Evolutionary conservation across 2,888 invertebrate species (phyloP).

Genomic region (Cancer borealis): DNA sequence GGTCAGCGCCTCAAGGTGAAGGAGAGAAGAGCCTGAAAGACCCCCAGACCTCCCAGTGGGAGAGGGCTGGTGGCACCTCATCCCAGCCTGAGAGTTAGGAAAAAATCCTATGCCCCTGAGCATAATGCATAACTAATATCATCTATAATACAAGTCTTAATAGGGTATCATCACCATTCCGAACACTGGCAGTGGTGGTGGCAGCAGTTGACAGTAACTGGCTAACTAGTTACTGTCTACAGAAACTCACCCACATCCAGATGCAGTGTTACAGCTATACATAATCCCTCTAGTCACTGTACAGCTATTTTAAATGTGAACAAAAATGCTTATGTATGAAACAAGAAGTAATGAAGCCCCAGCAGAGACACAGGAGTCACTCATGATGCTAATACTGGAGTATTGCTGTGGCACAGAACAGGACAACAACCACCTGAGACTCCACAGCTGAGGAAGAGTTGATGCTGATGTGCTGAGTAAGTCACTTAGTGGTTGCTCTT

Average conservation of each 20-base stretch:
- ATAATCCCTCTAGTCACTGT: conserved; percentile 16
- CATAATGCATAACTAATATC: conserved; percentile 38
- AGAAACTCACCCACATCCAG: conserved; percentile 53
- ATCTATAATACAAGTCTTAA: conserved; percentile 15
- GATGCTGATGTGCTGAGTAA: not conserved
- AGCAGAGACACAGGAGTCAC: conserved; percentile 22
- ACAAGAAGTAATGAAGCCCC: not conserved
- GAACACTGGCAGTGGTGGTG: conserved; percentile 62
- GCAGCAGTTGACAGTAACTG: conserved; percentile 59
- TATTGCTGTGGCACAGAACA: conserved; percentile 16
- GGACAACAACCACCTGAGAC: not conserved
- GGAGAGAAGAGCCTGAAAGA: not conserved
- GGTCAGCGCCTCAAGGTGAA: not conserved
- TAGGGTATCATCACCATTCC: conserved; percentile 55
- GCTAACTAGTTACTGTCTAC: conserved; percentile 18
- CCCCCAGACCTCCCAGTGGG: conserved; percentile 17
- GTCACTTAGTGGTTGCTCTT: conserved; percentile 16
- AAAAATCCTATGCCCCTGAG: conserved; percentile 43
- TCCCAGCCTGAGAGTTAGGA: conserved; percentile 38
- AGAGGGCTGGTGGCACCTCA: conserved; percentile 23
- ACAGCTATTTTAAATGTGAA: conserved; percentile 25
- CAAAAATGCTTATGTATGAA: conserved; percentile 38
- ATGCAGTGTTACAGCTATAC: conserved; percentile 39
- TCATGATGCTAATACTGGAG: conserved; percentile 31
- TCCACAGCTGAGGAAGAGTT: not conserved